Percentiles rank a stretch among this genome's conserved stretches.
phyloP scores from a whole-genome alignment of 1,140 invertebrate species.

The Thrips palmi region DNA sequence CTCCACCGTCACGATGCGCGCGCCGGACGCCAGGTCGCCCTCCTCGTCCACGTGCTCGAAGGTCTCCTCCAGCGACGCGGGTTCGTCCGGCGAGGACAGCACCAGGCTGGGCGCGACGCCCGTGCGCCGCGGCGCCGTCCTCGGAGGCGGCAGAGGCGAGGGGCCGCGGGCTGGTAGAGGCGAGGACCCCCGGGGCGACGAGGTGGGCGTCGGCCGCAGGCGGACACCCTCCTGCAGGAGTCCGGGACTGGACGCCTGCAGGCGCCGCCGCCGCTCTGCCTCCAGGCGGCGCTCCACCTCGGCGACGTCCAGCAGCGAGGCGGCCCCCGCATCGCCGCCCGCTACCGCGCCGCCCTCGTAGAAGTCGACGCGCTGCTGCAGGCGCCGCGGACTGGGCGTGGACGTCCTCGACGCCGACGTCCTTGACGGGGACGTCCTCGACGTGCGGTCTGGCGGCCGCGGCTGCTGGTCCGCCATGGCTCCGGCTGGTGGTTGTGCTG shows the following conservation, averaged over 20 bases:
- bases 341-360: too few relatives aligned
- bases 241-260: constrained; percentile 26
- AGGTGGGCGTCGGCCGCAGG: constrained; percentile 30
- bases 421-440: too few relatives aligned
- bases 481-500: too few relatives aligned
- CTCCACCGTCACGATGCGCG: constrained; percentile 44
- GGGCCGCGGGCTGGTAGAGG: not conserved
- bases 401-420: too few relatives aligned
- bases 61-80: constrained; percentile 32
- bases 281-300: constrained; percentile 36
- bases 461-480: too few relatives aligned
- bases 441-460: too few relatives aligned
- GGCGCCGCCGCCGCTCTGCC: constrained; percentile 32
- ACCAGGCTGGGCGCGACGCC: too few relatives aligned
- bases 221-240: constrained; percentile 29
- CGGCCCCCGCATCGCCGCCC: constrained; percentile 21
- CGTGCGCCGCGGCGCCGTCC: too few relatives aligned
- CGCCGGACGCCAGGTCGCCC: constrained; percentile 35
- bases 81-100: not conserved
- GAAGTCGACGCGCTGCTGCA: too few relatives aligned
- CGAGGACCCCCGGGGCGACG: constrained; percentile 22
- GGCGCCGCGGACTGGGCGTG: too few relatives aligned
- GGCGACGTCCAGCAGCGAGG: constrained; percentile 28
- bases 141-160: not conserved
- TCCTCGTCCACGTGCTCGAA: constrained; percentile 37